phyloP scores from a whole-genome alignment of 2,113 vertebrate genomes.

The Candoia aspera region DNA sequence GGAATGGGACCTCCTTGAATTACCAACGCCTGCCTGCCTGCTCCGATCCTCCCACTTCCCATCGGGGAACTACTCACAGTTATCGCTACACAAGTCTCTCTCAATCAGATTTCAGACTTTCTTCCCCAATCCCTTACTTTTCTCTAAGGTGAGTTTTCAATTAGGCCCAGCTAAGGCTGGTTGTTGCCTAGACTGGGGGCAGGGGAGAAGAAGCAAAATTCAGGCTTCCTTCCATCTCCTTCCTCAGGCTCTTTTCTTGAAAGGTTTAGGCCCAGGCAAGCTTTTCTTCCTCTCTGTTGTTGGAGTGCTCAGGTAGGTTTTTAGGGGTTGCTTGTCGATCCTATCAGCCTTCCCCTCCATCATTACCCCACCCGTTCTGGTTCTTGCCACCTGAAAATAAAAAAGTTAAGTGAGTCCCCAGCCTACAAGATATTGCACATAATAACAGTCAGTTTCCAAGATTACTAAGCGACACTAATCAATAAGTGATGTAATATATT shows the following conservation, averaged over 20 bases:
- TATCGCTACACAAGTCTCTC: not conserved
- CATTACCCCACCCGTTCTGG: not conserved
- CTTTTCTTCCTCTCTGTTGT: not conserved
- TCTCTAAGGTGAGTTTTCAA: not conserved
- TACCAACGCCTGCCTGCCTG: not conserved
- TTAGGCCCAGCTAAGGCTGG: not conserved
- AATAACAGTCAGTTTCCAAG: not conserved
- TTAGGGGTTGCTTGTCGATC: not conserved
- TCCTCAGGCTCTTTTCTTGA: not conserved
- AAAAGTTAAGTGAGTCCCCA: not conserved
- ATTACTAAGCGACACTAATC: not conserved
- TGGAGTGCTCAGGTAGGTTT: not conserved
- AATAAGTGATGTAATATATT: not conserved
- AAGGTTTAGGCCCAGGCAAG: not conserved
- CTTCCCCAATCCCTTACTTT: not conserved
- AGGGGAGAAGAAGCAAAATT: not conserved
- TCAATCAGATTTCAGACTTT: not conserved
- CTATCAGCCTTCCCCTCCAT: not conserved
- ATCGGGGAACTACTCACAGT: not conserved
- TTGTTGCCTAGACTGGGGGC: not conserved
- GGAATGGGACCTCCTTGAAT: not conserved
- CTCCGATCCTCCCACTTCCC: not conserved
- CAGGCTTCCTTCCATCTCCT: not conserved
- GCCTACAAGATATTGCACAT: not conserved
- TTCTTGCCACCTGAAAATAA: not conserved